Base-by-base conservation (phyloP, 2,113 vertebrate genomes). In the Eptatretus burgeri region DNA sequence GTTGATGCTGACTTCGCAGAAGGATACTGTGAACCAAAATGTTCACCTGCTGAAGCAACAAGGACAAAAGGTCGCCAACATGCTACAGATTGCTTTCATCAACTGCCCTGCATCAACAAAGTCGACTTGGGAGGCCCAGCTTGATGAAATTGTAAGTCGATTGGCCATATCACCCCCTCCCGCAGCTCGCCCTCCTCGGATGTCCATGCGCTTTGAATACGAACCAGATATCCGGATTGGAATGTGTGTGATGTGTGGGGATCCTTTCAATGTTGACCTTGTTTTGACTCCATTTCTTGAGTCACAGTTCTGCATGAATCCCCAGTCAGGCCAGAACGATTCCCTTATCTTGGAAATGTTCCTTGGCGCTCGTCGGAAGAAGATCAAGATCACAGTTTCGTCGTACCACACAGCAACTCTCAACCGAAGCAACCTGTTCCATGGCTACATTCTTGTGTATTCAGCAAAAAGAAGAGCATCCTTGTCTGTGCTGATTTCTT, bases 391-490 rank as follows among this genome's bases (percentile, higher is more conserved):
- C 50, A 80, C 81, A 2, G 51, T 88, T 52, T 77, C 89, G 1
- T 96, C 89, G 2, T 96, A 88, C 74, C 89, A 96, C 71, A 80
- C 85, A 4, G 79, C 85, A 2, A 78, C 84, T 64, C 65, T 84
- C 12, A 72, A 88, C 50, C 94, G 93, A 68, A 87, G 78, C 67
- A 77, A 78, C 1, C 70, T 93, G 62, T 83, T 93, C 53, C 87
- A 96, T 50, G 89, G 91, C 11, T 94, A 85, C 75, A 81, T 96
- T 65, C 73, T 83, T 10, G 85, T 85, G 49, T 96, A 93, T 69
- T 82, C 87, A 1, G 84, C 82, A n/a, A 75, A 75, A 12, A 81
- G 91, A 41, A 76, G 75, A 49, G 85, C 91, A 0, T 96, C 91
- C 14, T 66, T 96, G 77, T 86, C 88, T 68, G 86, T 81, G 63